Base-by-base conservation (phyloP, 2,797 vertebrate genomes). In the Denticeps clupeoides region DNA sequence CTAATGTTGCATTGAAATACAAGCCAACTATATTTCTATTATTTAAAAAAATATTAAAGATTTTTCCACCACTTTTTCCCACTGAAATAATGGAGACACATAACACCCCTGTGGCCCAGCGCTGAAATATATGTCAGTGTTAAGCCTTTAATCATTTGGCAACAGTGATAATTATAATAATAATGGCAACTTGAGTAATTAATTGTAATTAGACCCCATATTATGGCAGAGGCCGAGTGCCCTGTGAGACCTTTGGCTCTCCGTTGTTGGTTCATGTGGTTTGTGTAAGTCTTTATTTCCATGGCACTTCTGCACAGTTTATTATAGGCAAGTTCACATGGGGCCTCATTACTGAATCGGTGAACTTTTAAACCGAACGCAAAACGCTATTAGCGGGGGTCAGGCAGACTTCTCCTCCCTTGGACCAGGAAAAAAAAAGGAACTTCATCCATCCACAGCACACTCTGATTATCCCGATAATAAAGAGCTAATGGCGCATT, bases 121-220 rank as follows among this genome's bases (percentile, higher is more conserved):
- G 35, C 18, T 13, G 3, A 40, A 42, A 47, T 25, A 15, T 11
- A 27, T 54, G 37, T 45, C 6, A 47, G 45, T 48, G 32, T 48
- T 26, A 47, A 40, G 22, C 16, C 25, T 27, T 24, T 33, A 55
- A 55, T 51, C 53, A 47, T 40, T 51, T 26, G 45, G 38, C 47
- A 54, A 44, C 35, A 31, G 28, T 22, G 3, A 38, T 25, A 43
- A 35, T 22, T 3, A 38, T 25, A 43, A 35, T 32, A 37, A 42
- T 24, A 55, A 32, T 18, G 33, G 46, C 37, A 24, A 38, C 25
- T 47, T 25, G 9, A 13, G 32, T 32, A 60, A 60, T 55, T 60
- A 49, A 43, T 45, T n/a, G 26, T 29, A 51, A 60, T 60, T 56
- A 49, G 32, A 38, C 18, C n/a, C 31, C 29, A 35, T 41, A 47